These are phyloP conservation scores for Sprattus sprattus DNA, from an alignment of 2,113 vertebrate species.

Conservation along the genomic window DNA sequence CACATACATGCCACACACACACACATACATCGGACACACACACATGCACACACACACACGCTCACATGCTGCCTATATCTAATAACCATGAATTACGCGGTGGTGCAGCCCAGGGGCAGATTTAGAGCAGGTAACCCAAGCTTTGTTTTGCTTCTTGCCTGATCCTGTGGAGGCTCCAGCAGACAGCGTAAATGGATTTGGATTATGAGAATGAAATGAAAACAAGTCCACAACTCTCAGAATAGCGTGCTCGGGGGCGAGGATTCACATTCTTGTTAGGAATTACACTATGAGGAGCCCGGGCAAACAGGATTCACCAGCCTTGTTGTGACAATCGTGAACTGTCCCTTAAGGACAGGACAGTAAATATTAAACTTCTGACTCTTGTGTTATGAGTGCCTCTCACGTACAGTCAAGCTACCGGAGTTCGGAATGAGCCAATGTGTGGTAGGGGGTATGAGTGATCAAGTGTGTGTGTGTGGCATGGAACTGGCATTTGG, in stretches of 20 bases:
- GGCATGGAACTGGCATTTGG: not conserved
- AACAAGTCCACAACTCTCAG: not conserved
- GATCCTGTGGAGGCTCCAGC: not conserved
- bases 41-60: not conserved
- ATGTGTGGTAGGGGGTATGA: not conserved
- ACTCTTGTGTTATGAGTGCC: too few species aligned
- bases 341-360: not conserved
- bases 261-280: not conserved
- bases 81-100: constrained; percentile 5
- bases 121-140: constrained; percentile 15
- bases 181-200: constrained; percentile 7
- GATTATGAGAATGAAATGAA: constrained; percentile 11
- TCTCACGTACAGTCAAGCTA: not conserved
- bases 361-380: not conserved
- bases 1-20: not conserved
- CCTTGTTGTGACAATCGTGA: not conserved
- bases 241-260: not conserved
- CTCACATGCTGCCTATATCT: not conserved
- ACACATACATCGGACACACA: too few species aligned
- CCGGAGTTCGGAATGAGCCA: not conserved
- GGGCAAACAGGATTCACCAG: not conserved
- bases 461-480: not conserved
- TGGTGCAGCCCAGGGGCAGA: not conserved
- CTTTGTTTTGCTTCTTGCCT: not conserved
- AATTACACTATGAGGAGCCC: not conserved